phyloP scores from a whole-genome alignment of 2,888 invertebrate genomes.

The Cephonodes hylas region DNA sequence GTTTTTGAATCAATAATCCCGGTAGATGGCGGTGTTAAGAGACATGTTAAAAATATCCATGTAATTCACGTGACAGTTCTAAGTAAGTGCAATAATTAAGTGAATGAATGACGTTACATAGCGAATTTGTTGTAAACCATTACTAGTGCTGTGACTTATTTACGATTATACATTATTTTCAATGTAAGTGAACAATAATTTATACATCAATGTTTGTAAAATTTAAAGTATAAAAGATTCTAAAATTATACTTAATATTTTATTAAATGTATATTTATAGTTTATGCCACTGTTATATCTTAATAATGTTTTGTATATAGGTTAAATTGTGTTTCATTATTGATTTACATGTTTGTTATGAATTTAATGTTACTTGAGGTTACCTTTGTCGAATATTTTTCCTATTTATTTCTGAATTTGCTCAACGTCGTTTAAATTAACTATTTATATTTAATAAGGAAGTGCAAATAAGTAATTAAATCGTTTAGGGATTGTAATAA shows the following conservation, averaged over 20 bases:
- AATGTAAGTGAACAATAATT: conserved; percentile 7
- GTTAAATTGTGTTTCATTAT: neutral
- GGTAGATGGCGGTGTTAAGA: neutral
- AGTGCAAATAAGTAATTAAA: conserved; percentile 34
- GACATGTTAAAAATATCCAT: neutral
- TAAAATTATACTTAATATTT: neutral
- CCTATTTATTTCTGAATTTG: conserved; percentile 51
- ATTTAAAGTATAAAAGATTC: neutral
- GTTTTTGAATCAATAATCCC: neutral
- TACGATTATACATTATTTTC: conserved; percentile 3
- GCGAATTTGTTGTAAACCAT: conserved; percentile 27
- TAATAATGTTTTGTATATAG: neutral
- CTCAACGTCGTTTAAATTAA: conserved; percentile 54
- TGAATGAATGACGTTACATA: conserved; percentile 18
- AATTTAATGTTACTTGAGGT: neutral
- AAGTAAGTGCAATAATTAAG: conserved; percentile 29
- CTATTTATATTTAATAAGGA: conserved; percentile 37
- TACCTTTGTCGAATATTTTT: neutral
- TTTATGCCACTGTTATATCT: neutral
- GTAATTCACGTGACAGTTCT: conserved; percentile 21
- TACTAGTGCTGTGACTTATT: conserved; percentile 36
- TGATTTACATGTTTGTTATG: neutral
- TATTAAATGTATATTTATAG: neutral
- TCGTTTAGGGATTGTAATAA: conserved; percentile 45
- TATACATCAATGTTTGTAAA: conserved; percentile 3